phyloP scores from a whole-genome alignment of 1,140 invertebrate species.

The Solen grandis region DNA sequence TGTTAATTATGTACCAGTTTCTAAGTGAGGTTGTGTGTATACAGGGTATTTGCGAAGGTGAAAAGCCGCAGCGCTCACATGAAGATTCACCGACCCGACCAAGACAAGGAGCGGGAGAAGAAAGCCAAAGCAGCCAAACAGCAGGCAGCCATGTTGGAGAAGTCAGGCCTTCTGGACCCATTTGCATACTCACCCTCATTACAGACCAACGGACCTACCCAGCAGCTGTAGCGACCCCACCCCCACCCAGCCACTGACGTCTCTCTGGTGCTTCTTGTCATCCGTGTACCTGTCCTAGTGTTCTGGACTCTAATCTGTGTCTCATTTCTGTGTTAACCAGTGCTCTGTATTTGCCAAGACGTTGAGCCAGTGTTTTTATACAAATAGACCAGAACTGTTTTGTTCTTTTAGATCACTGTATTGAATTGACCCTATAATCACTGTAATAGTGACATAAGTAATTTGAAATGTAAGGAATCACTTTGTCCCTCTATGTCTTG shows the following conservation, averaged over 20 bases:
- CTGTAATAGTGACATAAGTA: no score
- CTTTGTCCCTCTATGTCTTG: no score
- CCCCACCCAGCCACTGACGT: neutral
- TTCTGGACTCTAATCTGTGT: neutral
- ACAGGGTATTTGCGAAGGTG: conserved; percentile 97
- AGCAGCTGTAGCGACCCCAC: neutral
- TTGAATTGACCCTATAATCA: no score
- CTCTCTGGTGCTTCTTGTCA: neutral
- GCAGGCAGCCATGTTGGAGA: conserved; percentile 30
- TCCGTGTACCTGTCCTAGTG: neutral
- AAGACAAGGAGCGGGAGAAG: conserved; percentile 66
- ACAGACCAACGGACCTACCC: conserved; percentile 23
- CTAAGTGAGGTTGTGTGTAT: no score
- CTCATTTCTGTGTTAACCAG: neutral
- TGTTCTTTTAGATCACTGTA: no score
- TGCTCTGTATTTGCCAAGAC: neutral
- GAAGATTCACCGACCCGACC: conserved; percentile 90
- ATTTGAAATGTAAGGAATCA: no score
- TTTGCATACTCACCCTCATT: conserved; percentile 21
- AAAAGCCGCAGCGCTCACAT: conserved; percentile 99
- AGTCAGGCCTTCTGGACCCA: conserved; percentile 7
- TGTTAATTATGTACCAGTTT: no score
- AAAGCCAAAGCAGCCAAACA: conserved; percentile 58
- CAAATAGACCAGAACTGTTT: no score
- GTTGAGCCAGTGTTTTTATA: neutral